Conservation (phyloP, 2,888 invertebrate species). For the Listrodromus nycthemerus region DNA sequence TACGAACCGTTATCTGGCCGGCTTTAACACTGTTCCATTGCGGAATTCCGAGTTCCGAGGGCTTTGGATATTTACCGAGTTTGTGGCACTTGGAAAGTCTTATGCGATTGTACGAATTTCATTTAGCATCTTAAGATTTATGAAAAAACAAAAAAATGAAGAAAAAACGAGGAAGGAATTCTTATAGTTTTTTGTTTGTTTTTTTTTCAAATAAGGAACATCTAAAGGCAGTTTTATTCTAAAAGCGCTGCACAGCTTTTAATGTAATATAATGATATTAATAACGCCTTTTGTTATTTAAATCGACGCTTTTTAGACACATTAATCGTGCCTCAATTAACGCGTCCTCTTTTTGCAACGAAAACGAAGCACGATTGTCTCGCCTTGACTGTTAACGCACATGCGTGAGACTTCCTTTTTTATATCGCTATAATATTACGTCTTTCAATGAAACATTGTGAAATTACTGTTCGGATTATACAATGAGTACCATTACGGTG, state of each 20-base stretch:
- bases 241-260: background rate
- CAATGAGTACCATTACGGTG: conserved; percentile 7
- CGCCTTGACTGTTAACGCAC: background rate
- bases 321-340: background rate
- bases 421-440: conserved; percentile 12
- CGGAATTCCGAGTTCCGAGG: conserved; percentile 62
- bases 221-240: background rate
- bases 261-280: background rate
- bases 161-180: background rate
- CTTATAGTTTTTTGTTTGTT: background rate
- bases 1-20: conserved; percentile 81
- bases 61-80: background rate
- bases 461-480: conserved; percentile 18
- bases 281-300: background rate
- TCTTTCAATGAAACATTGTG: conserved; percentile 20
- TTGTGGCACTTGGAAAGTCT: background rate
- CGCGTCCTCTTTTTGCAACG: conserved; percentile 1
- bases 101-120: background rate
- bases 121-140: background rate
- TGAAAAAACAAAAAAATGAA: background rate
- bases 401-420: conserved; percentile 7
- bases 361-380: conserved; percentile 13
- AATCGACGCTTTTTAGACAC: background rate
- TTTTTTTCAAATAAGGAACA: background rate
- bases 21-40: conserved; percentile 76